A percentile compares a stretch with the other conserved stretches of the same genome.
These are phyloP conservation scores for Tricholaema leucomelas DNA, from an alignment of 2,113 vertebrate genomes.

Conservation along the genomic window DNA sequence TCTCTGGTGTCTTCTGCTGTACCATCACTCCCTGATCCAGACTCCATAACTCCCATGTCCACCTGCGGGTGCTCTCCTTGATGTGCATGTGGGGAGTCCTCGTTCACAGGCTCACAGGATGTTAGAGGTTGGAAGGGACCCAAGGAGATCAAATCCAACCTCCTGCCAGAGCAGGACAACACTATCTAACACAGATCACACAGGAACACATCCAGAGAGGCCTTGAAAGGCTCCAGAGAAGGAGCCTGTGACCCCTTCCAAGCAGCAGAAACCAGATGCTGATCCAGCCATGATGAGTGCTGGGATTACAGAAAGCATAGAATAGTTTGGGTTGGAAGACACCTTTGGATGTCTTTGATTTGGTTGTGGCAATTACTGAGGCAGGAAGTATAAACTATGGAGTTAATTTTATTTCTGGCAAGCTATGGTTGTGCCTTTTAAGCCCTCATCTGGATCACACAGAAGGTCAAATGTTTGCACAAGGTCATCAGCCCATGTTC, in stretches of 20 bases:
- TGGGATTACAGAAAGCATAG: background rate
- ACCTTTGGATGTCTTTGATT: too few species aligned
- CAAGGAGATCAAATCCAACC: too few species aligned
- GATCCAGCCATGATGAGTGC: background rate
- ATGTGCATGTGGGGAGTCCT: background rate
- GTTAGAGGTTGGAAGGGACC: too few species aligned
- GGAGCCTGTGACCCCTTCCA: too few species aligned
- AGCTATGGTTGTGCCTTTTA: accelerated
- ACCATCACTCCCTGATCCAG: background rate
- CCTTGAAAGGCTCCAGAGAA: too few species aligned
- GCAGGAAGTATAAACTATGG: too few species aligned
- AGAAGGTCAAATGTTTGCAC: background rate
- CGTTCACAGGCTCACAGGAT: background rate
- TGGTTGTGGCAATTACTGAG: too few species aligned
- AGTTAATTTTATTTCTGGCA: too few species aligned
- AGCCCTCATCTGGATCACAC: background rate
- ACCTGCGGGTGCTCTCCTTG: accelerated
- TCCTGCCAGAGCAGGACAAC: too few species aligned
- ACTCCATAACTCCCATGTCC: background rate
- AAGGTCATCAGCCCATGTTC: background rate
- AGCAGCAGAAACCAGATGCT: background rate
- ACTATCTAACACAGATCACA: too few species aligned
- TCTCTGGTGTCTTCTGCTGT: background rate
- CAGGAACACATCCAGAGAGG: too few species aligned
- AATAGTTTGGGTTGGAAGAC: background rate